Evolutionary conservation across 1,140 invertebrate species (phyloP), one percentile per base, ranked within the genome.

Genomic region (Anastrepha obliqua): DNA sequence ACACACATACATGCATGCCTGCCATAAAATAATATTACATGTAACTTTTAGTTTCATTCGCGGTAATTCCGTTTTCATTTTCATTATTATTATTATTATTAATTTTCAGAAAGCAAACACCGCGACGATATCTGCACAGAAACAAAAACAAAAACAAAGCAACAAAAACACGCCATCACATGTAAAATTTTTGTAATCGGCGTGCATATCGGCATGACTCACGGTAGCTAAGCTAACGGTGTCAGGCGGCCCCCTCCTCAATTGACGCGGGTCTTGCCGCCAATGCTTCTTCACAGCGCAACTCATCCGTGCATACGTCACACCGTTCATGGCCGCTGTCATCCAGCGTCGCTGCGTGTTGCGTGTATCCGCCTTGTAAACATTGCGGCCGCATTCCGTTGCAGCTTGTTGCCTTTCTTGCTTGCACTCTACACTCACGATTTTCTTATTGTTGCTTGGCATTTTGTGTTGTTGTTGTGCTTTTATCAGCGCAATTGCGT

Each of bases 201-300:
- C 47, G 74, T 81, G 44, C 74, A 81, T n/a, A 81, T 70, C n/a
- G 20, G 47, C 47, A 81, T 81, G 74, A 81, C 44, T 81, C 74
- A 81, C 74, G 47, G 74, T 81, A 81, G 74, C 74, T 81, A 81
- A 81, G 74, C 74, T 81, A 81, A 81, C 74, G 74, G 44, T 55
- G 47, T 55, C 47, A 81, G 44, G 70, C 44, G 44, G 70, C 44
- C 42, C 74, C 74, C 51, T 11, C n/a, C 15, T 29, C 74, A 55
- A 81, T 47, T 55, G 74, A n/a, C 47, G n/a, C 11, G 5, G 20
- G 47, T 15, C 55, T 17, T n/a, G n/a, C 47, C n/a, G 44, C 74
- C 8, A 20, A 42, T 29, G 74, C 17, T 55, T 6, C 44, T 81
- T 42, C 74, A 4, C 6, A 67, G 6, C n/a, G 64, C 64, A 20